phyloP scores from a whole-genome alignment of 1,140 invertebrate species.

The Trichonephila inaurata region DNA sequence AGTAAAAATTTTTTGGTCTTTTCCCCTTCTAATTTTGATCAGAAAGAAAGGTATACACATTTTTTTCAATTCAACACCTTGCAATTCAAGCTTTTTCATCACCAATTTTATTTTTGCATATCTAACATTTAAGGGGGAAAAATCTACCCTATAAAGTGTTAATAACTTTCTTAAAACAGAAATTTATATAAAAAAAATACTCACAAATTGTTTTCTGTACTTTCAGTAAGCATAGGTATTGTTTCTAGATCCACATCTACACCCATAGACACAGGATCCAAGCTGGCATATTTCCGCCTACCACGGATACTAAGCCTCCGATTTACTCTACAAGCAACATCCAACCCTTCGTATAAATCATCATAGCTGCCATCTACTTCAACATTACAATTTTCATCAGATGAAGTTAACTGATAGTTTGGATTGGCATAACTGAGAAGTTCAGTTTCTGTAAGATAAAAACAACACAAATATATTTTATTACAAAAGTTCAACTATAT shows the following conservation, averaged over 20 bases:
- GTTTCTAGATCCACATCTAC: conserved; percentile 85
- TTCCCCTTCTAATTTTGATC: no score
- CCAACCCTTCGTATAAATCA: conserved; percentile 84
- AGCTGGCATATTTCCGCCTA: conserved; percentile 84
- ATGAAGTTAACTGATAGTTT: conserved; percentile 90
- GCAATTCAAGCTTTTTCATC: no score
- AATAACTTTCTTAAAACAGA: neutral
- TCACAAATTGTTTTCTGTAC: conserved; percentile 73
- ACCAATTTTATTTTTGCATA: no score
- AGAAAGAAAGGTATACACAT: no score
- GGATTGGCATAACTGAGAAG: conserved; percentile 92
- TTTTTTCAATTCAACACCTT: no score
- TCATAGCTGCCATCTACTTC: conserved; percentile 76
- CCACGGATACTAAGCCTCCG: conserved; percentile 81
- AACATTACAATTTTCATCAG: conserved; percentile 79
- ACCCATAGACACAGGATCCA: conserved; percentile 87
- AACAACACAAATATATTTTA: neutral
- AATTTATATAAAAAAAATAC: neutral
- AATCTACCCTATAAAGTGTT: neutral
- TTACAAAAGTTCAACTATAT: neutral
- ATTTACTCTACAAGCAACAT: conserved; percentile 82
- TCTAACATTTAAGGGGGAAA: no score
- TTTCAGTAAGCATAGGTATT: conserved; percentile 59
- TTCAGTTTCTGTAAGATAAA: conserved; percentile 88
- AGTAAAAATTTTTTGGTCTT: no score